These are phyloP conservation scores for Marmota monax DNA, from an alignment of 2,113 vertebrate species.

Conservation along the genomic window DNA sequence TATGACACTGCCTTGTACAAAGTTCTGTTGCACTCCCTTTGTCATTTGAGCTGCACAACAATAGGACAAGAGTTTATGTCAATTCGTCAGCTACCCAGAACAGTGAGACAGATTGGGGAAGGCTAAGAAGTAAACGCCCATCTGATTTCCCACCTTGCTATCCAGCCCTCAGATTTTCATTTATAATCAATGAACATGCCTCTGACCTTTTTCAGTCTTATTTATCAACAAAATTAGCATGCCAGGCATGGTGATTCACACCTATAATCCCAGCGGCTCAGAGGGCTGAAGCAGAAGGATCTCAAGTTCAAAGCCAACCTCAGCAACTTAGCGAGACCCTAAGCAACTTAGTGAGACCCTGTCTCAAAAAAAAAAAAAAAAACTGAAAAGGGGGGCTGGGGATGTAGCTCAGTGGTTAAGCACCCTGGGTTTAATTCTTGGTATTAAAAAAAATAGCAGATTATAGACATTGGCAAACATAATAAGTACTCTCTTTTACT, in stretches of 20 bases:
- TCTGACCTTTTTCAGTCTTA: not conserved
- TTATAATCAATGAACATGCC: not conserved
- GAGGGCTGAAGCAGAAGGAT: no score
- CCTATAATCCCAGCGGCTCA: no score
- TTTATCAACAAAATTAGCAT: not conserved
- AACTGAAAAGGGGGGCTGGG: no score
- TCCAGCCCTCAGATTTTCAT: not conserved
- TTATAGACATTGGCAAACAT: not conserved
- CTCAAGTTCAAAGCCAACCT: no score
- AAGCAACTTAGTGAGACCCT: no score
- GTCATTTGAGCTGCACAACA: not conserved
- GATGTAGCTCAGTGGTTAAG: no score
- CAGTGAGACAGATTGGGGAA: not conserved
- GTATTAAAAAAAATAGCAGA: not conserved
- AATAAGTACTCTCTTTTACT: not conserved
- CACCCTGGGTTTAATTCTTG: no score
- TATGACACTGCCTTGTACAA: not conserved
- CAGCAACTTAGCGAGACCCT: no score
- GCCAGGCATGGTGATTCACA: no score
- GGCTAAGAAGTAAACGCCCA: not conserved
- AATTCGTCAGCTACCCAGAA: not conserved
- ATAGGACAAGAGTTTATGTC: not conserved
- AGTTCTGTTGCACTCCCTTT: not conserved
- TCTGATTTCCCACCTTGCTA: not conserved
- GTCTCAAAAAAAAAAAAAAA: no score